Percentiles rank a stretch among this genome's conserved stretches.
phyloP scores from a whole-genome alignment of 1,140 invertebrate genomes.

The Triops cancriformis region DNA sequence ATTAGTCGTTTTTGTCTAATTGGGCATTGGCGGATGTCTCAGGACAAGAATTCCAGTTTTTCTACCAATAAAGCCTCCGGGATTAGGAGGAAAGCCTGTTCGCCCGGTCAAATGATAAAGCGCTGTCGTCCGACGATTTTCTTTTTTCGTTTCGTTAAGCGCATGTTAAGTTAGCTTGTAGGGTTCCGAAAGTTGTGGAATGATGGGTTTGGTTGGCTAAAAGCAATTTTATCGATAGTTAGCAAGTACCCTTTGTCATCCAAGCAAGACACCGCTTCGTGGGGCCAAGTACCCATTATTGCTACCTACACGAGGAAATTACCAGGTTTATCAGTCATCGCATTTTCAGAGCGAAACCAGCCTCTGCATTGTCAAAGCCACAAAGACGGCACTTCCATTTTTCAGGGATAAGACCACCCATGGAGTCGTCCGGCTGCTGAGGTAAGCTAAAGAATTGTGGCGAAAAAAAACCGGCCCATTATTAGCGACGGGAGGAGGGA shows the following conservation, averaged over 20 bases:
- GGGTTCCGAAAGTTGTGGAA: not conserved
- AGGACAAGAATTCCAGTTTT: not conserved
- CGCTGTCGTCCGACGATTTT: too few species aligned
- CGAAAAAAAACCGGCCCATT: not conserved
- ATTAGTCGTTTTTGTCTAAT: conserved; percentile 6
- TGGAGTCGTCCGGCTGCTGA: not conserved
- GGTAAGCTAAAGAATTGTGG: not conserved
- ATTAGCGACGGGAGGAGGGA: not conserved
- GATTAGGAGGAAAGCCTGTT: not conserved
- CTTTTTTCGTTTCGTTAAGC: not conserved
- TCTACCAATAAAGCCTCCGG: not conserved
- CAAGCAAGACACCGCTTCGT: not conserved
- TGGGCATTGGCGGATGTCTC: not conserved
- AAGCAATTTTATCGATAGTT: not conserved
- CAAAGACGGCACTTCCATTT: not conserved
- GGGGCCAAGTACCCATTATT: not conserved
- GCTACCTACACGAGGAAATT: not conserved
- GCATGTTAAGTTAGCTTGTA: not conserved
- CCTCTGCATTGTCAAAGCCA: not conserved
- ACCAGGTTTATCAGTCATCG: not conserved
- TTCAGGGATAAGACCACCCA: not conserved
- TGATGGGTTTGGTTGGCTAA: not conserved
- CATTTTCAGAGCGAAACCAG: not conserved
- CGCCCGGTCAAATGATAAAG: not conserved
- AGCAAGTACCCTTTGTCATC: not conserved